Evolutionary conservation across 2,113 vertebrate species (phyloP), one percentile per base, ranked within the genome.

Genomic region (Carassius gibelio): DNA sequence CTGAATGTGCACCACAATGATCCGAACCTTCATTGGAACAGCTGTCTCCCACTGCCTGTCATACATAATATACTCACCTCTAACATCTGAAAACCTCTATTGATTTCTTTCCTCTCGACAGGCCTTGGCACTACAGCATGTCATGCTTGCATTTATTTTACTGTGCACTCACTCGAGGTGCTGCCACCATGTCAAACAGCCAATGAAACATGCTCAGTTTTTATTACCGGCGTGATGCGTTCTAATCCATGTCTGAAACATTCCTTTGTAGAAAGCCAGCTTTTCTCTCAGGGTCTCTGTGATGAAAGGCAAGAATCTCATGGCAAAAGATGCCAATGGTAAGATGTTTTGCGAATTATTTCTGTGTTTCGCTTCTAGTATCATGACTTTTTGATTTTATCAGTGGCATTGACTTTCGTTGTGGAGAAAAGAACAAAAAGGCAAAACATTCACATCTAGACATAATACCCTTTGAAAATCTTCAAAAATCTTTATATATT

Each of bases 291-390:
- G 95, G 91, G 96, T 96, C 26, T 96, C 95, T 0, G 96, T 97
- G 3, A 88, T 97, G 90, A 94, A 96, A 86, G 96, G 95, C 84
- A 97, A 96, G 92, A 97, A 94, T 90, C 94, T 97, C 62, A 94
- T 97, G 93, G 95, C 96, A 57, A 97, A 97, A 90, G 96, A 97
- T 82, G 95, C 96, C 89, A 97, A 97, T 0, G 96, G 96, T 97
- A 88, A 95, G 96, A 85, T 55, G 26, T 62, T 62, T 50, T 1
- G 3, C 50, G 21, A 10, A 17, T 66, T 19, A 5, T 66, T 45
- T 13, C 45, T 64, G 17, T 48, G 23, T 8, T 61, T 81, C 77
- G 21, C 21, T 23, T 81, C 42, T 68, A 30, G 48, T 50, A 81
- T 30, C 13, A 23, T 26, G 13, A 48, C n/a, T 14, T 38, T 61